Conservation (phyloP, 2,888 invertebrate genomes). For the Diarsia rubi region DNA sequence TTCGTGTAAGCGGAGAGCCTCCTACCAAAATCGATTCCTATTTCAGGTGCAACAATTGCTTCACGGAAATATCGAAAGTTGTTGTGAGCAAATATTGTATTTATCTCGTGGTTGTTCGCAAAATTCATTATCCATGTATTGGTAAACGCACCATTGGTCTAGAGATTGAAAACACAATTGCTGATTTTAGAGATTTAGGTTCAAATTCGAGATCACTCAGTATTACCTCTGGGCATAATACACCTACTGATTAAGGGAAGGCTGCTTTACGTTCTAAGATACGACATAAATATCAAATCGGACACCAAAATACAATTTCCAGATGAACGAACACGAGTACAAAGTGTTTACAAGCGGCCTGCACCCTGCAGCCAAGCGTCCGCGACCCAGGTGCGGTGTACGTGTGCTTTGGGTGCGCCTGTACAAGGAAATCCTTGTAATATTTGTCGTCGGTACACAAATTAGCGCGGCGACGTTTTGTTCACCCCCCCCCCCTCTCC, state of each 20-base stretch:
- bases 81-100: neutral
- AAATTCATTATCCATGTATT: too few species aligned
- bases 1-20: neutral
- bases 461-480: constrained; percentile 52
- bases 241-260: neutral
- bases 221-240: neutral
- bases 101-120: too few species aligned
- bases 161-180: neutral
- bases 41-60: neutral
- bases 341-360: neutral
- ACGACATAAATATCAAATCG: neutral
- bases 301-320: neutral
- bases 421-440: constrained; percentile 39
- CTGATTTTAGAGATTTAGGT: neutral
- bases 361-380: neutral
- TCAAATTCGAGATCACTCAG: neutral
- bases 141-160: neutral
- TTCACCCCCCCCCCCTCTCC: constrained; percentile 10
- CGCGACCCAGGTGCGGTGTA: neutral
- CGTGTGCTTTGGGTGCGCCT: neutral
- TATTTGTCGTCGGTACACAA: constrained; percentile 58
- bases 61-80: neutral
- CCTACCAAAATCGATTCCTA: neutral
- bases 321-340: neutral
- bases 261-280: neutral